phyloP scores from a whole-genome alignment of 2,888 invertebrate species.

The Mesorhabditis belari region DNA sequence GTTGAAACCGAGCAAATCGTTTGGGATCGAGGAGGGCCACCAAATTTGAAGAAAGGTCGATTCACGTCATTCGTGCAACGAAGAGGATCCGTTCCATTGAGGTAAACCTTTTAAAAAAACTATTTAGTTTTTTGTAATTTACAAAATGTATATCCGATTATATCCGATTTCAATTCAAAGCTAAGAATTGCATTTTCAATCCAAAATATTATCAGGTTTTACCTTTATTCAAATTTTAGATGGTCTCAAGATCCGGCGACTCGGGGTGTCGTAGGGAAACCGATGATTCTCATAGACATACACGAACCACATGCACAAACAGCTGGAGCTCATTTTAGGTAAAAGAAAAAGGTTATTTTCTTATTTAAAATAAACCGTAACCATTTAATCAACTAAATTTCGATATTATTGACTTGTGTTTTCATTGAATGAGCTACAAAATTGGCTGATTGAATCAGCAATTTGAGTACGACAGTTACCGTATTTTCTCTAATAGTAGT shows the following conservation, averaged over 20 bases:
- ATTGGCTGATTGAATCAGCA: no score
- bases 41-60: constrained; percentile 50
- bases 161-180: neutral
- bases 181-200: neutral
- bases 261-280: constrained; percentile 73
- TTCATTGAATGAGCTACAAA: no score
- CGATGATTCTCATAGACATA: constrained; percentile 70
- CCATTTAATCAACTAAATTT: constrained; percentile 1
- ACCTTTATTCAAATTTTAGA: constrained; percentile 20
- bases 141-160: neutral
- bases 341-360: no score
- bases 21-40: constrained; percentile 63
- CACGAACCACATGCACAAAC: constrained; percentile 60
- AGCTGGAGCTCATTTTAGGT: constrained; percentile 58
- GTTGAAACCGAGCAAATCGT: constrained; percentile 95
- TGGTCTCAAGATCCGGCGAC: constrained; percentile 97
- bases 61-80: constrained; percentile 87
- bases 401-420: no score
- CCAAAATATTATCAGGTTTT: neutral
- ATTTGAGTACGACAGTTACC: no score
- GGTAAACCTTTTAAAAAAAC: constrained; percentile 2
- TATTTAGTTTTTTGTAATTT: neutral
- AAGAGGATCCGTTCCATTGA: constrained; percentile 78
- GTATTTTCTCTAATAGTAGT: no score
- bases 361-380: constrained; percentile 2